These are phyloP conservation scores for Seison nebaliae DNA, from an alignment of 1,140 invertebrate genomes.

Conservation along the genomic window DNA sequence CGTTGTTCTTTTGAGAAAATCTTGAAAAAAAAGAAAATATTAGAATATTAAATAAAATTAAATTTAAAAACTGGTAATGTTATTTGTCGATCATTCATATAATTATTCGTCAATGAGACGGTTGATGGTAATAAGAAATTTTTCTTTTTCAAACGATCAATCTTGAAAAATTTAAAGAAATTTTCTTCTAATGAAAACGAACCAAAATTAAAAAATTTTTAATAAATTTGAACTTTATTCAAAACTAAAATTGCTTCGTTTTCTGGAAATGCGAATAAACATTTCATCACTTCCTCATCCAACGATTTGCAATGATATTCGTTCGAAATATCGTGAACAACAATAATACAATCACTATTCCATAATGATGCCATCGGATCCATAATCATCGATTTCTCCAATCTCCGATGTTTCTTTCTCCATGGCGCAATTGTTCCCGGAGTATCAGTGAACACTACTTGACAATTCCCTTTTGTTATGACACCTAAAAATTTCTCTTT, in stretches of 20 bases:
- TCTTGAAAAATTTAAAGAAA: no score
- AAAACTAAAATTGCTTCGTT: slow-evolving; percentile 50
- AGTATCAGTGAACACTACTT: slow-evolving; percentile 44
- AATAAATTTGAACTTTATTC: slow-evolving; percentile 65
- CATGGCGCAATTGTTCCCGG: slow-evolving; percentile 43
- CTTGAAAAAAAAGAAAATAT: slow-evolving; percentile 5
- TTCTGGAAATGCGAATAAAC: slow-evolving; percentile 37
- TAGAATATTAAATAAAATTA: slow-evolving; percentile 3
- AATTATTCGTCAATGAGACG: no score
- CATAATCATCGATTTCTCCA: slow-evolving; percentile 36
- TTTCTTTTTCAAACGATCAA: no score
- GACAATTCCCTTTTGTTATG: background rate
- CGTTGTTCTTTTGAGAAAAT: background rate
- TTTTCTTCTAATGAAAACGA: no score
- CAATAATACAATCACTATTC: slow-evolving; percentile 50
- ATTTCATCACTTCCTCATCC: slow-evolving; percentile 39
- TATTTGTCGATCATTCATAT: no score
- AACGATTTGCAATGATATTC: slow-evolving; percentile 38
- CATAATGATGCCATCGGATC: slow-evolving; percentile 39
- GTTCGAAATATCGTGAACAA: slow-evolving; percentile 55
- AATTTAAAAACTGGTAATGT: no score
- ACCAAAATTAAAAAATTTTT: no score
- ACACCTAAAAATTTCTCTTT: slow-evolving; percentile 24
- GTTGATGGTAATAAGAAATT: no score
- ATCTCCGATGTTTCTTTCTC: slow-evolving; percentile 37